Conservation (phyloP, 2,113 vertebrate genomes). For the Podarcis cretensis region DNA sequence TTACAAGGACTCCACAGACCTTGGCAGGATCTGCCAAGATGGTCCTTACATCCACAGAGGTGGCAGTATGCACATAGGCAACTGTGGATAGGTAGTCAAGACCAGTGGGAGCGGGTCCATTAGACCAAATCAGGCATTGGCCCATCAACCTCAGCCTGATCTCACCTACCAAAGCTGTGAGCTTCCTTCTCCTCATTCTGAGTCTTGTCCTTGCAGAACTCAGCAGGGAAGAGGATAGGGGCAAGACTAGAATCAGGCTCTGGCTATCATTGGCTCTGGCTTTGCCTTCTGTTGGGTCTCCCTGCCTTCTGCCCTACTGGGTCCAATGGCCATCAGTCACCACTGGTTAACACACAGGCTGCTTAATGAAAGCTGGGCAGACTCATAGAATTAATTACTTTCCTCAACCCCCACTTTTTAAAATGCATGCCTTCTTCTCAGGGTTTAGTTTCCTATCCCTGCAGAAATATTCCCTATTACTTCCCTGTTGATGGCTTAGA, state of each 20-base stretch:
- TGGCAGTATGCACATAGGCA: constrained; percentile 30
- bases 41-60: background rate
- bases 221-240: no score
- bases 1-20: background rate
- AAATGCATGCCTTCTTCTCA: background rate
- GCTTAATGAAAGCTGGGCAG: constrained; percentile 36
- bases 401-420: constrained; percentile 38
- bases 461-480: background rate
- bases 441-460: constrained; percentile 14
- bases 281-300: no score
- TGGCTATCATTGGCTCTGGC: no score
- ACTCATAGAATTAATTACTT: constrained; percentile 63
- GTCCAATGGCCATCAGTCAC: no score
- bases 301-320: no score
- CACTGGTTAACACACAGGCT: background rate
- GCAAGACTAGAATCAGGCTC: no score
- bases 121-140: no score
- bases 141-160: no score
- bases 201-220: no score
- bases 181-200: no score
- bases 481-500: background rate
- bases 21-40: background rate
- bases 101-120: no score
- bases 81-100: background rate
- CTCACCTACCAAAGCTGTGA: no score